Base-by-base conservation (phyloP, 2,113 vertebrate species). In the Oreotrochilus melanogaster region DNA sequence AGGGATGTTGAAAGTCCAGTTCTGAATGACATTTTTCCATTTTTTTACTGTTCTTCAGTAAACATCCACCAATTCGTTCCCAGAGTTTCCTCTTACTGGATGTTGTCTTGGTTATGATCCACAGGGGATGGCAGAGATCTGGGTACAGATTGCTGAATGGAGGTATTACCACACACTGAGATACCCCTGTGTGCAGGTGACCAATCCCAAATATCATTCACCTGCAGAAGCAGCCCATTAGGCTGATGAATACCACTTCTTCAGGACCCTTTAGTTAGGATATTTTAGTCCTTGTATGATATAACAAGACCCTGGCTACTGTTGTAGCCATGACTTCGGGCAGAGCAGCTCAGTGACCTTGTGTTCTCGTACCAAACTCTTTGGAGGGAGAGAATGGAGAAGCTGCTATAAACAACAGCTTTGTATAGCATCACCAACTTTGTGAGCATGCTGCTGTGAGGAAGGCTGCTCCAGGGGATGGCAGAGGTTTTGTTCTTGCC, bases 391-490 rank as follows among this genome's bases (percentile, higher is more conserved):
- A 16, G 33, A 31, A 67, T 3, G 4, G 48, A 85, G 28, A 85
- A 72, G 18, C 45, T 60, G 17, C 7, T 84, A 42, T 42, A 69
- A 89, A 30, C 30, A 76, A 30, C 53, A 85, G 27, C 45, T 75
- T 56, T 2, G 7, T 19, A 25, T 18, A 62, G 18, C 33, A 53
- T 79, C 74, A 53, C 39, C 33, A 56, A 28, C n/a, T 35, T 57
- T 78, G 35, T 0, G 0, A 53, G 24, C 10, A 5, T 5, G 31
- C 35, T 45, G 42, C 42, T 1, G 2, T 51, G 35, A 78, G 43
- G 50, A 64, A 65, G 45, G 43, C 35, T 71, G 57, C 54, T 80
- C 69, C 24, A 33, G 47, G 24, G 47, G 27, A 22, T 61, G 24
- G 23, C 45, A 66, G 45, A 25, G 45, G 21, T n/a, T 58, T 43